Percentiles rank a stretch among this genome's conserved stretches.
These are phyloP conservation scores for Myotis pilosus DNA, from an alignment of 2,797 vertebrate species.

Conservation along the genomic window DNA sequence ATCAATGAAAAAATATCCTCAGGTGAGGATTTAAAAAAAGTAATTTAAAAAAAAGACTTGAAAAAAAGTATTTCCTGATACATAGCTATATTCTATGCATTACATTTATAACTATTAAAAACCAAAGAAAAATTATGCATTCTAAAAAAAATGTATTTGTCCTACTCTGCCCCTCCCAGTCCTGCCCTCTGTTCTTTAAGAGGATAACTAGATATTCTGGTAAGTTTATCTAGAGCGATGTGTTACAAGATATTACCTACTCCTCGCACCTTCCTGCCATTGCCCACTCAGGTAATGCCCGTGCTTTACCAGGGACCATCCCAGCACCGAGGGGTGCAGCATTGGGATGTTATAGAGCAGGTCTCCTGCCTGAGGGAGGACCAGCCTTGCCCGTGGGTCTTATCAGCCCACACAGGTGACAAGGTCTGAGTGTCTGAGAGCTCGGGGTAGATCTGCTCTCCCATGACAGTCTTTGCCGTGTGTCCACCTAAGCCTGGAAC, in stretches of 20 bases:
- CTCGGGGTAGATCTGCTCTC: not conserved
- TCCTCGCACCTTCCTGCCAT: no score
- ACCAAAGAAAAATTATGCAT: no score
- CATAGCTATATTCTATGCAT: no score
- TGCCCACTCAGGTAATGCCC: not conserved
- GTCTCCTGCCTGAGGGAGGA: no score
- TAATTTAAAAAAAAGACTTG: no score
- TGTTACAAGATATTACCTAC: not conserved
- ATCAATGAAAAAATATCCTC: no score
- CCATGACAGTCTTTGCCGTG: no score
- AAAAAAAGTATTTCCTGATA: no score
- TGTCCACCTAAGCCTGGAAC: not conserved
- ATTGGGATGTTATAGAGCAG: fast-evolving
- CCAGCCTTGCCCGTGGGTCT: not conserved
- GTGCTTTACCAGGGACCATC: not conserved
- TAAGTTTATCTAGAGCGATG: not conserved
- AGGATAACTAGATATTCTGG: not conserved
- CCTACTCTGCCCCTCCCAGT: not conserved
- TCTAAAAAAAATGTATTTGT: not conserved
- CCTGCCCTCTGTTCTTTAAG: not conserved
- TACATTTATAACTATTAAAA: no score
- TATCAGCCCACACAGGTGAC: not conserved
- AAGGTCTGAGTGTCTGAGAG: not conserved
- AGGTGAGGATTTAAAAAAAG: no score
- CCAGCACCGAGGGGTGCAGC: not conserved